Evolutionary conservation across 2,888 invertebrate genomes (phyloP), one percentile per base, ranked within the genome.

Genomic region (Brenthis hecate): DNA sequence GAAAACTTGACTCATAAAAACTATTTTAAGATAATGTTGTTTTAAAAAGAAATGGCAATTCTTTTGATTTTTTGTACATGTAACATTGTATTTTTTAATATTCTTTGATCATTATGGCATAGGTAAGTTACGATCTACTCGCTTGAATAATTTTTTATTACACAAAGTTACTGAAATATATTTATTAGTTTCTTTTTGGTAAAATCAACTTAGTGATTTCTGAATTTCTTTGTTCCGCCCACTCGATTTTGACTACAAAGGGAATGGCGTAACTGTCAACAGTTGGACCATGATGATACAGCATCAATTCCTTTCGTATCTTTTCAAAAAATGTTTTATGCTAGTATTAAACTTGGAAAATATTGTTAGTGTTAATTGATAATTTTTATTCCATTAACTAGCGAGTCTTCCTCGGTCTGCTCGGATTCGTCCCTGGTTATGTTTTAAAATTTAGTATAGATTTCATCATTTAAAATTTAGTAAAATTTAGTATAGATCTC

Each of bases 141-240:
- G 36, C 36, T 43, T 11, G 36, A 43, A 11, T 43, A 43, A 58
- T 28, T 14, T 58, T n/a, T n/a, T 16, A 14, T 2, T 5, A 48
- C 4, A 58, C n/a, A 36, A 43, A 13, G n/a, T 43, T n/a, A 11
- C 11, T 14, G n/a, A 60, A 58, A 60, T 60, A 28, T 60, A 47
- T 60, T 47, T 60, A 60, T 50, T 60, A 48, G 11, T 60, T 50
- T 48, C 48, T 48, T 60, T 50, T 60, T 60, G 23, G 28, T 13
- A 60, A 48, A 28, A 60, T 28, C 58, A 28, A 47, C 58, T 23
- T 28, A 50, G 48, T 60, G 48, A 50, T 28, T 43, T 43, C 48
- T 50, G 28, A 60, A 60, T 28, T 60, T 60, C 58, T 60, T 60
- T 50, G 58, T 60, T 50, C 48, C 58, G 58, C 58, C 58, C n/a